phyloP scores from a whole-genome alignment of 1,140 invertebrate species.

The Heliconius hewitsoni region DNA sequence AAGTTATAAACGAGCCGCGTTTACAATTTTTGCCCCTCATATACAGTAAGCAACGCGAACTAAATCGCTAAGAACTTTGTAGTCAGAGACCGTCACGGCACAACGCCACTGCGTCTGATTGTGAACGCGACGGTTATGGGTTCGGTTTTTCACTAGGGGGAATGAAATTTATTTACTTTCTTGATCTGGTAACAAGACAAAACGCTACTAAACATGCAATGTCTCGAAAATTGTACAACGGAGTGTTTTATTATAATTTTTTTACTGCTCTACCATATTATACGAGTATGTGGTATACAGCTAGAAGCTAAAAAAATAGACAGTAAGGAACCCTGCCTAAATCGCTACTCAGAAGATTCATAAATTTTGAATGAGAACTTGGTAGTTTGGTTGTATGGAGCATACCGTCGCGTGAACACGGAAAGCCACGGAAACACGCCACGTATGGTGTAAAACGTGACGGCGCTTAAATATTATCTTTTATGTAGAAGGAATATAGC shows the following conservation, averaged over 20 bases:
- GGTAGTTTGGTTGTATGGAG: conserved; percentile 26
- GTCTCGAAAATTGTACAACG: too few species aligned
- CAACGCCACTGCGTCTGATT: too few species aligned
- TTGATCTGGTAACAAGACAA: too few species aligned
- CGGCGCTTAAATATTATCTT: neutral
- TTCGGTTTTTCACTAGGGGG: too few species aligned
- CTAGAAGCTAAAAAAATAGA: neutral
- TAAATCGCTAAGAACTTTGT: neutral
- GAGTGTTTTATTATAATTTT: too few species aligned
- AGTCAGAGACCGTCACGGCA: too few species aligned
- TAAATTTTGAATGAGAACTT: conserved; percentile 6
- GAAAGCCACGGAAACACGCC: conserved; percentile 38
- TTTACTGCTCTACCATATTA: too few species aligned
- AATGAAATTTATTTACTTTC: too few species aligned
- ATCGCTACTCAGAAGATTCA: neutral
- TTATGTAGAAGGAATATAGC: neutral
- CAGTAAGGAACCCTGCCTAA: neutral
- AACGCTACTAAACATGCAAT: too few species aligned
- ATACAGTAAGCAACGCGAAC: neutral
- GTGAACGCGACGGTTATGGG: too few species aligned
- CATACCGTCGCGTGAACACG: conserved; percentile 53
- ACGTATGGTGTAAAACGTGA: conserved; percentile 18
- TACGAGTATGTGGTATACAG: too few species aligned
- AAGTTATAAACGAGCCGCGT: conserved; percentile 44
- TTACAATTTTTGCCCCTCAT: conserved; percentile 38